Conservation (phyloP, 92 coral and sea anemone species). For the Blastomussa wellsi region DNA sequence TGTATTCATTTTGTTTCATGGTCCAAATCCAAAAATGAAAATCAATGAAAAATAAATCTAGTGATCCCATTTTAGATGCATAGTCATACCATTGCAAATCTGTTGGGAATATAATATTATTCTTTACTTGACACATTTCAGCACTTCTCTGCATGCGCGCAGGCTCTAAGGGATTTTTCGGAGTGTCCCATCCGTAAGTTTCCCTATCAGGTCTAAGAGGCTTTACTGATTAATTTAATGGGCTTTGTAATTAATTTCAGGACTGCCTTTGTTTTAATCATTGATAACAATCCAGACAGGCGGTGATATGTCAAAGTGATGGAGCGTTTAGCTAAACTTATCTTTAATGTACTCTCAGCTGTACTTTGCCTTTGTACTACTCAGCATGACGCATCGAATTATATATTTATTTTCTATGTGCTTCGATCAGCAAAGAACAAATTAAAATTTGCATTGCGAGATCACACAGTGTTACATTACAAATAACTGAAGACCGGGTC, state of each 20-base stretch:
- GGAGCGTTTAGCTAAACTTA: not conserved
- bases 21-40: not conserved
- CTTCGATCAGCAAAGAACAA: not conserved
- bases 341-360: not conserved
- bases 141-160: too few relatives aligned
- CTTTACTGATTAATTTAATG: not conserved
- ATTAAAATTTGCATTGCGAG: not conserved
- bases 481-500: too few relatives aligned
- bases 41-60: not conserved
- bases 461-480: not conserved
- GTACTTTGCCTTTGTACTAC: not conserved
- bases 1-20: not conserved
- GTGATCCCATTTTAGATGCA: not conserved
- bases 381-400: not conserved
- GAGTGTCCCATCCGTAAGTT: too few relatives aligned
- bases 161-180: not conserved
- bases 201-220: not conserved
- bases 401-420: not conserved
- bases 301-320: not conserved
- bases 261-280: not conserved
- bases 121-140: too few relatives aligned
- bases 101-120: too few relatives aligned
- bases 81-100: not conserved
- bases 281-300: not conserved
- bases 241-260: not conserved